Percentiles rank a stretch among this genome's conserved stretches.
Evolutionary conservation across 2,888 invertebrate genomes (phyloP).

Genomic region (Sminthurides aquaticus): DNA sequence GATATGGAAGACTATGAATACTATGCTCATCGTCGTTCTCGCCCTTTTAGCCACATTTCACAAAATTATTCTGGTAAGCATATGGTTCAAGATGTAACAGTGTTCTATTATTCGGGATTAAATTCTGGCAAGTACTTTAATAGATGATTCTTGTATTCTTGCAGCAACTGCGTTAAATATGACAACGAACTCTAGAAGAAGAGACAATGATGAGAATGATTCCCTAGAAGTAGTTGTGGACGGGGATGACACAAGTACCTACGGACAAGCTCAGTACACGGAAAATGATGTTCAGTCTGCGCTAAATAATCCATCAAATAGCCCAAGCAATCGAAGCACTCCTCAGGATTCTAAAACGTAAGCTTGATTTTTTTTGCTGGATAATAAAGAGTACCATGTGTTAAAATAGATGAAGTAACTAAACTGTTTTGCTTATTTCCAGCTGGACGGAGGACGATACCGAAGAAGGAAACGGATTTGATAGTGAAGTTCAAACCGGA

Average conservation of each 20-base stretch:
- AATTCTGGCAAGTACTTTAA: too few relatives aligned
- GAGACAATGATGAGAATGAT: constrained; percentile 55
- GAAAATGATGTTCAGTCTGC: constrained; percentile 45
- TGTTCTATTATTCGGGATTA: too few relatives aligned
- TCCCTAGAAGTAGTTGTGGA: constrained; percentile 74
- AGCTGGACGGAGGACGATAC: not conserved
- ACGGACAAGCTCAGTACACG: constrained; percentile 79
- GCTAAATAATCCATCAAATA: constrained; percentile 3
- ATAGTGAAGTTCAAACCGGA: not conserved
- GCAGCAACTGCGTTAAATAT: constrained; percentile 47
- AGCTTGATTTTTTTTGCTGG: not conserved
- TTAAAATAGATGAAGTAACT: too few relatives aligned
- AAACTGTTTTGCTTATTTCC: too few relatives aligned
- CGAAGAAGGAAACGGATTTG: constrained; percentile 1
- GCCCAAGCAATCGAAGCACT: constrained; percentile 9
- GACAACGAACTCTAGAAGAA: constrained; percentile 48
- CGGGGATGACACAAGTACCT: constrained; percentile 74
- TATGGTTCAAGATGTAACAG: too few relatives aligned
- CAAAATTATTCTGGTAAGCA: constrained; percentile 38
- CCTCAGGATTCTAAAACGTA: constrained; percentile 24
- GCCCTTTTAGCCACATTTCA: constrained; percentile 43
- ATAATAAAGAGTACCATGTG: too few relatives aligned
- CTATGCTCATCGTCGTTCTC: constrained; percentile 73
- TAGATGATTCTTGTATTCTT: not conserved
- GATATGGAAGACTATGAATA: constrained; percentile 79